A percentile compares a stretch with the other conserved stretches of the same genome.
phyloP scores from a whole-genome alignment of 2,113 vertebrate genomes.

The Apaloderma vittatum region DNA sequence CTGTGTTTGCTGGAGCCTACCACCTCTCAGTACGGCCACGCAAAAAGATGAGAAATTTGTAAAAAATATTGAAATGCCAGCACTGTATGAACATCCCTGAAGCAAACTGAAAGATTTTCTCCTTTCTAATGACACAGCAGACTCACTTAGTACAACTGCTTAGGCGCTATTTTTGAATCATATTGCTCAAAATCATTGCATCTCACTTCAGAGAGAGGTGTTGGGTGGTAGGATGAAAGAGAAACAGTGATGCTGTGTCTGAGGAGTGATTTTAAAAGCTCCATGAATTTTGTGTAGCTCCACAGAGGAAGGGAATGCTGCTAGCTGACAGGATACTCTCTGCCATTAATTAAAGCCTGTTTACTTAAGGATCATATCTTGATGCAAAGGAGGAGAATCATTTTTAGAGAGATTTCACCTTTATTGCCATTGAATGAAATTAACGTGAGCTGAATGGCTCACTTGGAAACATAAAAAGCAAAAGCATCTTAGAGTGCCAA shows the following conservation, averaged over 20 bases:
- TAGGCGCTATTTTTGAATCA: slow-evolving; percentile 58
- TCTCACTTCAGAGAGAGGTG: slow-evolving; percentile 47
- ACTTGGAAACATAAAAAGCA: slow-evolving; percentile 49
- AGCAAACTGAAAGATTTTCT: neutral
- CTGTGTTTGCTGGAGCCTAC: neutral
- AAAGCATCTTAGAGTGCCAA: slow-evolving; percentile 46
- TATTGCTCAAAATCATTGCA: neutral
- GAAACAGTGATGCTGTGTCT: neutral
- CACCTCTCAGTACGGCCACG: neutral
- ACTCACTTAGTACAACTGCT: neutral
- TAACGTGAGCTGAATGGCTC: slow-evolving; percentile 16
- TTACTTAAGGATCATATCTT: slow-evolving; percentile 40
- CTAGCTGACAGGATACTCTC: neutral
- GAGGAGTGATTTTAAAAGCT: slow-evolving; percentile 16
- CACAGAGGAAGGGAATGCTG: neutral
- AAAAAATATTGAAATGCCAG: neutral
- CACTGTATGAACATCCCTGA: neutral
- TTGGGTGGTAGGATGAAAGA: slow-evolving; percentile 38
- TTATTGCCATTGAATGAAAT: slow-evolving; percentile 40
- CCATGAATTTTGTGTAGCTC: neutral
- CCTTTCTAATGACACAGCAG: neutral
- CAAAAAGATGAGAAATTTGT: neutral
- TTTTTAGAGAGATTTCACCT: slow-evolving; percentile 60
- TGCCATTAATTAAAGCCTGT: slow-evolving; percentile 59
- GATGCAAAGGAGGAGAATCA: slow-evolving; percentile 19